These are phyloP conservation scores for Phytoseiulus persimilis DNA, from an alignment of 2,888 invertebrate genomes.

Conservation along the genomic window DNA sequence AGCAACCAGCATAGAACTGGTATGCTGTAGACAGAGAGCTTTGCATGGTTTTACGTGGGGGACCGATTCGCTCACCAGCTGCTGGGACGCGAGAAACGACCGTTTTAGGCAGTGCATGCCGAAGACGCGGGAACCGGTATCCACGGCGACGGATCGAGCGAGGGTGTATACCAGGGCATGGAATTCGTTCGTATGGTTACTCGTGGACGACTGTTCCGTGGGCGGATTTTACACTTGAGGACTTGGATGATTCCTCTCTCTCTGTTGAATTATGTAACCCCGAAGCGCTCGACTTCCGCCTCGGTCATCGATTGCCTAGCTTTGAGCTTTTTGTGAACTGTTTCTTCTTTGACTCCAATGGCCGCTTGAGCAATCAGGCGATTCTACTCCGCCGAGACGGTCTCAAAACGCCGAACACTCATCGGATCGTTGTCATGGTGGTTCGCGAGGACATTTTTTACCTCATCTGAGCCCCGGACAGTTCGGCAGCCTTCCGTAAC, in stretches of 20 bases:
- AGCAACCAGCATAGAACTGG: neutral
- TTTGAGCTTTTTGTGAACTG: neutral
- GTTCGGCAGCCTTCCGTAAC: neutral
- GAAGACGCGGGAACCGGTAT: neutral
- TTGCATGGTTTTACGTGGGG: neutral
- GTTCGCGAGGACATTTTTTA: neutral
- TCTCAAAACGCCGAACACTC: neutral
- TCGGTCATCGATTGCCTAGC: constrained; percentile 5
- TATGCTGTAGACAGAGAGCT: neutral
- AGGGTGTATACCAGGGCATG: neutral
- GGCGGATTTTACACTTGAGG: neutral
- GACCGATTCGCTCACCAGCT: neutral
- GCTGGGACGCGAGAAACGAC: neutral
- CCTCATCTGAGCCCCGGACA: neutral
- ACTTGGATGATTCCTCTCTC: neutral
- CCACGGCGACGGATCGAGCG: neutral
- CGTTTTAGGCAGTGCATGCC: neutral
- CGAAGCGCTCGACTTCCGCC: neutral
- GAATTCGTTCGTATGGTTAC: neutral
- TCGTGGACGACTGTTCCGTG: neutral
- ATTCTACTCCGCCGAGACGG: neutral
- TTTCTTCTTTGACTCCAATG: neutral
- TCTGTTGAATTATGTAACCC: neutral
- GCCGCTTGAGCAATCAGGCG: neutral
- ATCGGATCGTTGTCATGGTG: neutral